Evolutionary conservation across 2,113 vertebrate species (phyloP).

Genomic region (Theristicus caerulescens): DNA sequence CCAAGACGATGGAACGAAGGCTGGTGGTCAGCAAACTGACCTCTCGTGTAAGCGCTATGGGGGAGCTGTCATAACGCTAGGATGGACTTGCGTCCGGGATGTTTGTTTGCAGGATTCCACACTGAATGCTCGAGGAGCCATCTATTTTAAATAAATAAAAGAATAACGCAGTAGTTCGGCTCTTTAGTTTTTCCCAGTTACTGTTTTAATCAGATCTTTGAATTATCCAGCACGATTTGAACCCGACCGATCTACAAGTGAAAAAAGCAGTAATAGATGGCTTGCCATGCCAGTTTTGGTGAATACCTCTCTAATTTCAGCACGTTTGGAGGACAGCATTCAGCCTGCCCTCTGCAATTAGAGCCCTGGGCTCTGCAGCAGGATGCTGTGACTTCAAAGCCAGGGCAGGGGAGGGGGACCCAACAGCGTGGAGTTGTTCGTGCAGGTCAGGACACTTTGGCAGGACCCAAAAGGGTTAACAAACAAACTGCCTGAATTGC

Average conservation of each 20-base stretch:
- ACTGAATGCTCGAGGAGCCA: rapidly evolving
- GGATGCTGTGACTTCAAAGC: neutral
- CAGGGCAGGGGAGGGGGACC: neutral
- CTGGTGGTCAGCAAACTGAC: neutral
- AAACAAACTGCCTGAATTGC: conserved; percentile 67
- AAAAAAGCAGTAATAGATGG: neutral
- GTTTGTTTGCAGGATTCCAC: neutral
- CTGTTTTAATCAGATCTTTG: neutral
- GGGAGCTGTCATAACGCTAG: rapidly evolving
- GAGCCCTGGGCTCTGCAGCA: neutral
- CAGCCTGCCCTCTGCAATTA: neutral
- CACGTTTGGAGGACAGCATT: neutral
- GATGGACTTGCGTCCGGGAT: neutral
- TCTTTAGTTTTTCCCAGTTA: neutral
- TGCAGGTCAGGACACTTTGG: conserved; percentile 29
- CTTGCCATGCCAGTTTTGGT: neutral
- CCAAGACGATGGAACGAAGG: rapidly evolving
- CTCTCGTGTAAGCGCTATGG: rapidly evolving
- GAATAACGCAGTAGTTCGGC: neutral
- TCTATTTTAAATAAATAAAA: neutral
- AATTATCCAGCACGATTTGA: neutral
- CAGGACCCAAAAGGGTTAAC: conserved; percentile 78
- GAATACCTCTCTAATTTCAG: neutral
- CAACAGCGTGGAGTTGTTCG: neutral
- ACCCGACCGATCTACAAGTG: neutral